Evolutionary conservation across 1,140 invertebrate species (phyloP), one percentile per base, ranked within the genome.

Genomic region (Anastrepha ludens): DNA sequence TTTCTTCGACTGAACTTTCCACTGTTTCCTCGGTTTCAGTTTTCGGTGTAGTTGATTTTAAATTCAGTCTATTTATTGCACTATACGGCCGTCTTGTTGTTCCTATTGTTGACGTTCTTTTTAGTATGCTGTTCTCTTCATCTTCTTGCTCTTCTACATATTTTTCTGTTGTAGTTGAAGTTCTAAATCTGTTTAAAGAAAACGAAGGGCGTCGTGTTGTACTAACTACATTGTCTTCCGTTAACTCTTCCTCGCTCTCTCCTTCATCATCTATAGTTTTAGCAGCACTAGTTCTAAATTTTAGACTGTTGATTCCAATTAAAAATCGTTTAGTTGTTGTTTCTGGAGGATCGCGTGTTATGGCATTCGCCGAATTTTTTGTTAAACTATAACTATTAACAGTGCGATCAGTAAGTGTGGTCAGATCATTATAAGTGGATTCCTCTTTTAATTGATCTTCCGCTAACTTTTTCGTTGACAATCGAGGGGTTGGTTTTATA

Each of bases 141-240:
- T 7, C 62, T 9, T 81, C 44, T 81, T 86, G 55, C 15, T 86
- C 86, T 62, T n/a, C 50, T 50, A 41, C 55, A 13, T 17, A 20
- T 20, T 3, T 41, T n/a, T 50, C n/a, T 85, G 55, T 85, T 85
- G 74, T 65, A 11, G 81, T 85, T 87, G 74, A 50, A 11, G 81
- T 70, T 65, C 62, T 44, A 20, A 88, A 86, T 39, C 59, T 64
- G 20, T 86, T 88, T 29, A 86, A 55, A 17, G 13, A 5, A 20
- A 50, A 15, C 17, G 67, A 62, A 17, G 87, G 13, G 1, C 87
- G 59, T 2, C 62, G 60, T 9, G 87, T 88, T 47, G 88, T 78
- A 5, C 20, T 67, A 50, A 58, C 64, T 9, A 2, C 17, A 29
- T 74, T 41, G 55, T 15, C n/a, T 20, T 85, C 8, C 86, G 59